Conservation (phyloP, 2,797 vertebrate species). For the Cottoperca gobio region DNA sequence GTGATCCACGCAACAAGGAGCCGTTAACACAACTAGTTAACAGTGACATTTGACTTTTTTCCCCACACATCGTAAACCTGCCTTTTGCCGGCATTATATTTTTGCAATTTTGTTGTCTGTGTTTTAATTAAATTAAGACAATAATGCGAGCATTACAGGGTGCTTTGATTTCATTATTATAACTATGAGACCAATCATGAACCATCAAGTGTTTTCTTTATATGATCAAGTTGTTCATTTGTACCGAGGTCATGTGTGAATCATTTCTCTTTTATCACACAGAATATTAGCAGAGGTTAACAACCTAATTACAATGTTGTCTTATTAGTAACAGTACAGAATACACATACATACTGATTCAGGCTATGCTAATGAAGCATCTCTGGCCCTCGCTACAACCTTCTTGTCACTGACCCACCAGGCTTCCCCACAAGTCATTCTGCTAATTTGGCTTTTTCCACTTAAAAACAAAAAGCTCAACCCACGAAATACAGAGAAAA, state of each 20-base stretch:
- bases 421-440: slow-evolving; percentile 43
- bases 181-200: neutral
- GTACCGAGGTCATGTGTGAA: neutral
- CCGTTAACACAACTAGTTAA: neutral
- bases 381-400: neutral
- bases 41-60: neutral
- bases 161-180: slow-evolving; percentile 18
- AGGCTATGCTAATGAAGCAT: neutral
- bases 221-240: neutral
- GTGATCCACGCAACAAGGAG: neutral
- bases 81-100: neutral
- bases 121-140: slow-evolving; percentile 28
- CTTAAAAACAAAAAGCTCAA: slow-evolving; percentile 86
- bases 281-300: neutral
- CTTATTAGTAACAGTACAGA: neutral
- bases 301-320: neutral
- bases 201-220: slow-evolving; percentile 8
- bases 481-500: neutral
- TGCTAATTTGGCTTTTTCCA: slow-evolving; percentile 72
- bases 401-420: slow-evolving; percentile 32
- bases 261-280: slow-evolving; percentile 11
- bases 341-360: neutral
- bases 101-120: slow-evolving; percentile 6
- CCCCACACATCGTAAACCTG: neutral
- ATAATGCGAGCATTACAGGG: neutral